Conservation (phyloP, 2,113 vertebrate genomes). For the Eubucco bourcierii region DNA sequence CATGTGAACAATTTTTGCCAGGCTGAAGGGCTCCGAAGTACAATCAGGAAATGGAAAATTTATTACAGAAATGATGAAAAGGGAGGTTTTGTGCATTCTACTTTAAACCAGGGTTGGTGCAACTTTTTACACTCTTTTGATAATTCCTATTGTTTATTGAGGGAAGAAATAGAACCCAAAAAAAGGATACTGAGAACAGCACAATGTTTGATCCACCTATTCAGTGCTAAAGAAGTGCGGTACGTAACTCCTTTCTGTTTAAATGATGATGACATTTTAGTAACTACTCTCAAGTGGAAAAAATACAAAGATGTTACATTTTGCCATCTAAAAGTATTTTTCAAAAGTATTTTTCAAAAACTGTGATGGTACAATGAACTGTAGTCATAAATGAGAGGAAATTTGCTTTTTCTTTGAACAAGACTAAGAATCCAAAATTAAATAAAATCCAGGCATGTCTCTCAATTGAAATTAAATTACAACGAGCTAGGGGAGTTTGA, state of each 20-base stretch:
- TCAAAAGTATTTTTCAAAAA: slow-evolving; percentile 14
- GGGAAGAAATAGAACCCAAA: not conserved
- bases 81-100: not conserved
- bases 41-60: not conserved
- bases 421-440: not conserved
- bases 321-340: not conserved
- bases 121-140: not conserved
- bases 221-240: not conserved
- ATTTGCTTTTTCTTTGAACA: slow-evolving; percentile 30
- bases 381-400: slow-evolving; percentile 36
- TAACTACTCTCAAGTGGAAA: slow-evolving; percentile 20
- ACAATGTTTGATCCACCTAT: not conserved
- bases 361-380: not conserved
- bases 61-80: not conserved
- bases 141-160: not conserved
- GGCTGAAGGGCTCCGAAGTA: not conserved
- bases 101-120: not conserved
- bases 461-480: slow-evolving; percentile 47
- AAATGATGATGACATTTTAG: not conserved
- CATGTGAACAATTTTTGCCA: slow-evolving; percentile 34
- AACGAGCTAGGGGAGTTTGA: not conserved
- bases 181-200: not conserved
- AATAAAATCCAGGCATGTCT: not conserved
- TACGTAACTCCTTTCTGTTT: not conserved
- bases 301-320: not conserved